Conservation (phyloP, 2,113 vertebrate species). For the Setophaga petechia region DNA sequence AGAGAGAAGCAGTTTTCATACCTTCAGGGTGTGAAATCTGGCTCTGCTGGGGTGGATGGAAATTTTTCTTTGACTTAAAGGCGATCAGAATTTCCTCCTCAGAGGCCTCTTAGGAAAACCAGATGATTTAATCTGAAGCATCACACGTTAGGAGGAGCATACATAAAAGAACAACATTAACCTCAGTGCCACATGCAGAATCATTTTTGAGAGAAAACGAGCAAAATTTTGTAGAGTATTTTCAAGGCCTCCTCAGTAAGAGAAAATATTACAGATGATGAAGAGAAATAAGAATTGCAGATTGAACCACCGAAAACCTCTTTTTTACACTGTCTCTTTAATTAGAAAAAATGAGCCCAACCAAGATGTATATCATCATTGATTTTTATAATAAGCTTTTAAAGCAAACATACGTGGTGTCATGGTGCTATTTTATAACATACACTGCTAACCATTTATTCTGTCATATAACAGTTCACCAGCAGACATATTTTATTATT, state of each 20-base stretch:
- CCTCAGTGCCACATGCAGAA: neutral
- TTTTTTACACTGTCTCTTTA: slow-evolving; percentile 63
- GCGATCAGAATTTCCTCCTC: neutral
- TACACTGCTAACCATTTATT: slow-evolving; percentile 55
- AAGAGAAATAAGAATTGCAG: slow-evolving; percentile 42
- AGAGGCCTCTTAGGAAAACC: slow-evolving; percentile 2
- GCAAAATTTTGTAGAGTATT: slow-evolving; percentile 1
- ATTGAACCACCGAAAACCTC: slow-evolving; percentile 24
- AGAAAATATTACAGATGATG: slow-evolving; percentile 29
- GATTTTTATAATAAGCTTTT: slow-evolving; percentile 72
- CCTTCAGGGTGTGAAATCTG: slow-evolving; percentile 46
- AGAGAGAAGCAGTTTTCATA: neutral
- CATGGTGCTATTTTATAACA: slow-evolving; percentile 53
- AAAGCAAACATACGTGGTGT: slow-evolving; percentile 66
- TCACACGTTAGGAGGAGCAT: neutral
- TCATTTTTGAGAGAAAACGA: slow-evolving; percentile 40
- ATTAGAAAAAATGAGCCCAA: slow-evolving; percentile 64
- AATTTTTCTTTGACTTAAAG: slow-evolving; percentile 5
- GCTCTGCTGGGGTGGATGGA: neutral
- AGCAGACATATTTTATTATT: slow-evolving; percentile 53
- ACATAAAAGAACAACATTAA: slow-evolving; percentile 40
- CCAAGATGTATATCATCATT: slow-evolving; percentile 59
- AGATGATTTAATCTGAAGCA: slow-evolving; percentile 9
- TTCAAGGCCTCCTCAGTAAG: slow-evolving; percentile 2
- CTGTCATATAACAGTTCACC: slow-evolving; percentile 37